Conservation (phyloP, 2,888 invertebrate species). For the Drosophila aldrichi region DNA sequence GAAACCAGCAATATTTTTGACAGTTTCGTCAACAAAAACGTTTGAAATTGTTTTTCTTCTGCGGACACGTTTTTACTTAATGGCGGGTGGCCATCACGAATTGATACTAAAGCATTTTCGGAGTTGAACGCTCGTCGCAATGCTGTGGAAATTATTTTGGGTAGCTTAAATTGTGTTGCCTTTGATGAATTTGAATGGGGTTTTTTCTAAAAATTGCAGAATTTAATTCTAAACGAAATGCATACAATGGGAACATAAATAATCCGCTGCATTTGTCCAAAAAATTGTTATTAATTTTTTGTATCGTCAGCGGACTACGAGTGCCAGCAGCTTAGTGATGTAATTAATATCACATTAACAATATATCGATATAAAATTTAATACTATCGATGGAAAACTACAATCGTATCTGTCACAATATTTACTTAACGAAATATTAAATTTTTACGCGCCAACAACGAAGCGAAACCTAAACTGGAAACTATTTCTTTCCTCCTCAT, state of each 20-base stretch:
- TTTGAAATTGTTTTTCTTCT: constrained; percentile 84
- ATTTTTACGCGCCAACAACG: background rate
- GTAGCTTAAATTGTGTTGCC: constrained; percentile 54
- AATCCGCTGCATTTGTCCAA: constrained; percentile 38
- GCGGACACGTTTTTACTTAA: constrained; percentile 86
- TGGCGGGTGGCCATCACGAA: constrained; percentile 82
- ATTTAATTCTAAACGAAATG: constrained; percentile 46
- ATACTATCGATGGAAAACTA: background rate
- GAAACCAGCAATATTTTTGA: constrained; percentile 78
- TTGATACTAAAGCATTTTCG: constrained; percentile 77
- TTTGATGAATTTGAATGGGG: constrained; percentile 56
- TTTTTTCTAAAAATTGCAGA: constrained; percentile 55
- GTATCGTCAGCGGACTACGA: constrained; percentile 31
- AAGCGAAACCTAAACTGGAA: too few relatives aligned
- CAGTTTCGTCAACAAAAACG: constrained; percentile 81
- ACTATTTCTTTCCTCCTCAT: too few relatives aligned
- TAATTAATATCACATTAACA: constrained; percentile 13
- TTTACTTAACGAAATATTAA: constrained; percentile 13
- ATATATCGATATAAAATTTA: constrained; percentile 61
- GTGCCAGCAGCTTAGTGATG: constrained; percentile 54
- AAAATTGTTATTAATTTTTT: constrained; percentile 69
- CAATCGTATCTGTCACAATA: background rate
- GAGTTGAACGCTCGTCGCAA: constrained; percentile 68
- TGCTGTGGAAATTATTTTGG: constrained; percentile 71
- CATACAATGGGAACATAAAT: constrained; percentile 53